Conservation (phyloP, 2,797 vertebrate genomes). For the Holocentrus rufus region DNA sequence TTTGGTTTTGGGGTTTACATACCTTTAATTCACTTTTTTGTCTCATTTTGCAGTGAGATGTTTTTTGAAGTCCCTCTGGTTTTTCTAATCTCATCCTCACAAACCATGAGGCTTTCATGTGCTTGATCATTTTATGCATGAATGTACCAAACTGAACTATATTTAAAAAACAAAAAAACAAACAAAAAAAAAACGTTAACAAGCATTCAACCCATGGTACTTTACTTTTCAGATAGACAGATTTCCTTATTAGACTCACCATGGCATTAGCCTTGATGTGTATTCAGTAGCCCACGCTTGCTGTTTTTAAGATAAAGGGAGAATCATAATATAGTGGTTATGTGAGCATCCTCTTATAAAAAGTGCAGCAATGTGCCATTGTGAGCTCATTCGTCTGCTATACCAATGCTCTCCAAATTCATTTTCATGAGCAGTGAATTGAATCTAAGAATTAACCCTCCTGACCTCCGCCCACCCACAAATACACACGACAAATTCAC, state of each 20-base stretch:
- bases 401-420: slow-evolving; percentile 9
- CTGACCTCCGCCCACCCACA: not conserved
- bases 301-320: slow-evolving; percentile 6
- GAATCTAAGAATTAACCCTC: slow-evolving; percentile 11
- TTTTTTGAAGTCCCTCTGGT: not conserved
- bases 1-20: too few relatives aligned
- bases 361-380: slow-evolving; percentile 16
- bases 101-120: slow-evolving; percentile 1
- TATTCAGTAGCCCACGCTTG: slow-evolving; percentile 2
- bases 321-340: slow-evolving; percentile 17
- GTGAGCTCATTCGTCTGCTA: slow-evolving; percentile 2
- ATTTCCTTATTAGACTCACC: slow-evolving; percentile 24
- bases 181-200: too few relatives aligned
- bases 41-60: slow-evolving; percentile 12
- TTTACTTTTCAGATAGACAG: slow-evolving; percentile 21
- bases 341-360: not conserved
- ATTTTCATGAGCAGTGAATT: slow-evolving; percentile 15
- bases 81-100: slow-evolving; percentile 28
- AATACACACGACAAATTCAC: not conserved
- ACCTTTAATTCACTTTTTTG: not conserved
- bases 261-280: slow-evolving; percentile 9
- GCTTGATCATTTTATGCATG: slow-evolving; percentile 2
- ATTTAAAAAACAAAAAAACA: too few relatives aligned
- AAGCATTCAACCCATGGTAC: not conserved
- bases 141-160: slow-evolving; percentile 22